Percentiles rank a stretch among this genome's conserved stretches.
Evolutionary conservation across 2,888 invertebrate genomes (phyloP).

Genomic region (Magallana nippona): DNA sequence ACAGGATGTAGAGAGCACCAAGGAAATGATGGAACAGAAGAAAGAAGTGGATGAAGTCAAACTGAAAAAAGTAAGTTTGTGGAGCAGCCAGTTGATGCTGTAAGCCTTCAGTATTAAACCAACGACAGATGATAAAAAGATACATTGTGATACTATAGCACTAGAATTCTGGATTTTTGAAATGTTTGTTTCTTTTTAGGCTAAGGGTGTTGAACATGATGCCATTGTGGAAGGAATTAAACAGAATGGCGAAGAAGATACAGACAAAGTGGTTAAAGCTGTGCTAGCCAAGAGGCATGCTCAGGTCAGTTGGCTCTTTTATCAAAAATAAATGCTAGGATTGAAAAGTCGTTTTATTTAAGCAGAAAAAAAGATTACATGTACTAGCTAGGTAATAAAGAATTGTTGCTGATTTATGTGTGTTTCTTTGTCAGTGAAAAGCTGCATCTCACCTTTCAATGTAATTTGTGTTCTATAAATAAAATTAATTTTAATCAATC

Average conservation of each 20-base stretch:
- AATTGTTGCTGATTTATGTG: no score
- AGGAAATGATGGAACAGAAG: constrained; percentile 76
- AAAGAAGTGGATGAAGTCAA: constrained; percentile 76
- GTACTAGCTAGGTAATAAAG: no score
- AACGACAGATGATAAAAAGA: neutral
- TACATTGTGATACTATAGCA: neutral
- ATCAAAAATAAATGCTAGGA: neutral
- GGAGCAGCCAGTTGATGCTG: neutral
- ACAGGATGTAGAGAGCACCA: constrained; percentile 75
- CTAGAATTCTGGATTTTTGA: neutral
- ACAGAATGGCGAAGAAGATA: constrained; percentile 76
- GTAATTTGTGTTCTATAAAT: no score
- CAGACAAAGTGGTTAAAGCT: constrained; percentile 75
- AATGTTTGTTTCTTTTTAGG: constrained; percentile 54
- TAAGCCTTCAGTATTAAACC: no score
- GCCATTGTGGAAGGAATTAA: constrained; percentile 76
- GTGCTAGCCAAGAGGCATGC: constrained; percentile 76
- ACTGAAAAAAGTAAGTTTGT: constrained; percentile 61
- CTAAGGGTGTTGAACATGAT: constrained; percentile 71
- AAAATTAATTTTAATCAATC: neutral
- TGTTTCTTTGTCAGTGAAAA: no score
- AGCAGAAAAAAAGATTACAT: neutral
- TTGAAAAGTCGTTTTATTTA: no score
- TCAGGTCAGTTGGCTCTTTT: constrained; percentile 57
- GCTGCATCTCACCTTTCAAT: no score